These are phyloP conservation scores for Tetraodon nigroviridis DNA, from an alignment of 2,113 vertebrate genomes.

Conservation along the genomic window DNA sequence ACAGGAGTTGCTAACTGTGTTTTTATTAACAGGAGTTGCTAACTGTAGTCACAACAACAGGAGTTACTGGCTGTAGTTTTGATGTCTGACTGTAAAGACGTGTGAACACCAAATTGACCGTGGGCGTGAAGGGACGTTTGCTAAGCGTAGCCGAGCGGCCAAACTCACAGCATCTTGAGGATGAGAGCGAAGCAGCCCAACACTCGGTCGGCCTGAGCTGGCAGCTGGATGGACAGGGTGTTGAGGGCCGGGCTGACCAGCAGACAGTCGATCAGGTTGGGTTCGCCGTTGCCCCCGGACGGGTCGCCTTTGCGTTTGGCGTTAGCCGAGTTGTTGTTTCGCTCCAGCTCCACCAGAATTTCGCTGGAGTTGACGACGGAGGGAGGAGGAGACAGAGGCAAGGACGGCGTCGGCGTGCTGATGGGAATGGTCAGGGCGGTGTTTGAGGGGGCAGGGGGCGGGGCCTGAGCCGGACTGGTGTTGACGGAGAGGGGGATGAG, in stretches of 20 bases:
- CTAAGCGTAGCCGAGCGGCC: not conserved
- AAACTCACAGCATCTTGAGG: conserved; percentile 97
- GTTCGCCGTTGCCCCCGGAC: conserved; percentile 85
- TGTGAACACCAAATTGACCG: too few species aligned
- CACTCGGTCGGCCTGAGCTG: conserved; percentile 90
- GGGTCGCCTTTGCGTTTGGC: conserved; percentile 82
- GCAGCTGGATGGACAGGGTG: conserved; percentile 95
- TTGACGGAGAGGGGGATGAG: conserved; percentile 39
- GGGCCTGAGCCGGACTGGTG: conserved; percentile 30
- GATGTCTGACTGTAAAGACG: too few species aligned
- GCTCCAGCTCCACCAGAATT: conserved; percentile 94
- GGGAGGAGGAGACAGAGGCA: conserved; percentile 76
- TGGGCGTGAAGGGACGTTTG: too few species aligned
- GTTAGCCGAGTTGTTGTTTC: conserved; percentile 89
- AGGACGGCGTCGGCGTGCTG: conserved; percentile 40
- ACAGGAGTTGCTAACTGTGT: too few species aligned
- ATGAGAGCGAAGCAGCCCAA: conserved; percentile 97
- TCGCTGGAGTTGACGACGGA: conserved; percentile 92
- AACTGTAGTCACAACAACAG: too few species aligned
- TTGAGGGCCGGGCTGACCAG: conserved; percentile 94
- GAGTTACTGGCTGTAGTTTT: too few species aligned
- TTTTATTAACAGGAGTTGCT: too few species aligned
- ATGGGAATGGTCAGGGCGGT: conserved; percentile 54
- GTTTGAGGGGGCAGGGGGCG: conserved; percentile 57
- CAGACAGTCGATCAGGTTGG: conserved; percentile 97